Evolutionary conservation across 1,140 invertebrate species (phyloP), one percentile per base, ranked within the genome.

Genomic region (Rhopalosiphum maidis): DNA sequence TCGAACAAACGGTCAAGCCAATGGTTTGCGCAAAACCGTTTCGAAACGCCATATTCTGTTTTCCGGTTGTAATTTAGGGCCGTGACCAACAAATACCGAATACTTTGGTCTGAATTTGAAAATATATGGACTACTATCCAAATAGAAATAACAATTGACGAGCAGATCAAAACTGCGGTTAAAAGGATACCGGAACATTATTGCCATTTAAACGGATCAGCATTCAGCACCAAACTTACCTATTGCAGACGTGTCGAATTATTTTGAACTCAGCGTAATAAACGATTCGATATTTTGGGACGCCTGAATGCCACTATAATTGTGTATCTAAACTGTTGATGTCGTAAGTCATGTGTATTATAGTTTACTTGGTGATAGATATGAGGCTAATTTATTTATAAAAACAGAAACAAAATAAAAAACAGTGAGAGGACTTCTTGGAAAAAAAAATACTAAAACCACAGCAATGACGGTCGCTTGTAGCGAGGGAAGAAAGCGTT

Each of bases 1-100:
- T 93, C 82, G 37, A 35, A 83, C n/a, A 83, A 83, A 83, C 37
- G 11, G 35, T 83, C 68, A n/a, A 9, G 30, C 11, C 35, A 48
- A 51, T 35, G 48, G 82, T 93, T 93, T 93, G 82, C 91, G 82
- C 91, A 93, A 93, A 86, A 54, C 48, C 22, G 25, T 93, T 83
- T 93, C 48, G 82, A 93, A 93, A 93, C 82, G 25, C 30, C 22
- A 18, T 51, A 51, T 51, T 83, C 41, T 51, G n/a, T 86, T 86
- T 86, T 48, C 82, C 48, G 60, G n/a, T 86, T 46, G 35, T 93
- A 86, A 86, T 93, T 93, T 93, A 86, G 11, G 48, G 23, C 82
- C 82, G 91, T 93, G 77, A 85, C 82, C 35, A 37, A n/a, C 37
- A 25, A 51, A 92, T 83, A 92, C 30, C 15, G 35, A 51, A 92